phyloP scores from a whole-genome alignment of 2,113 vertebrate species.

The Pterocles orientalis region DNA sequence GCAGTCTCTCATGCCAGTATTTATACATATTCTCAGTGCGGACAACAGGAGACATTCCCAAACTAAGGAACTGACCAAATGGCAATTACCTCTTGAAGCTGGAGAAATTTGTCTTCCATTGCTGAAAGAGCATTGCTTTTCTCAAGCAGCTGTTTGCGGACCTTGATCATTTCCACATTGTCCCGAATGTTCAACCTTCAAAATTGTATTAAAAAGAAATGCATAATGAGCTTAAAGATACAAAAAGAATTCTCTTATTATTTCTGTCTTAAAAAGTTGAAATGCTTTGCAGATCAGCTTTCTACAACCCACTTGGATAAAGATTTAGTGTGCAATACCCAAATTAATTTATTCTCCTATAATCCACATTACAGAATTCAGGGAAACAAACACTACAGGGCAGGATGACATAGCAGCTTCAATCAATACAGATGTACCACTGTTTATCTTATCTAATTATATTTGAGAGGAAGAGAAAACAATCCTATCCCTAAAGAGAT shows the following conservation, averaged over 20 bases:
- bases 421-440: background rate
- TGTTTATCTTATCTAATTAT: background rate
- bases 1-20: background rate
- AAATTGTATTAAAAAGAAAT: conserved; percentile 17
- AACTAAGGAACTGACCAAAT: background rate
- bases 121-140: conserved; percentile 80
- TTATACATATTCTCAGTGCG: background rate
- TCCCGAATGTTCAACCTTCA: conserved; percentile 82
- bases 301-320: background rate
- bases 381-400: background rate
- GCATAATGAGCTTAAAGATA: background rate
- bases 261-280: background rate
- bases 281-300: background rate
- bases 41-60: conserved; percentile 36
- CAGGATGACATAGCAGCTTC: background rate
- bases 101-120: conserved; percentile 83
- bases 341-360: background rate
- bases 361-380: background rate
- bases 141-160: conserved; percentile 86
- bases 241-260: background rate
- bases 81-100: conserved; percentile 85
- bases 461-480: background rate
- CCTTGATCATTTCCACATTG: conserved; percentile 87
- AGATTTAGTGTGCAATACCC: background rate
- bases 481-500: background rate